Percentiles rank a stretch among this genome's conserved stretches.
Conservation (phyloP, 2,797 vertebrate genomes). For the Eurystomus glaucurus region DNA sequence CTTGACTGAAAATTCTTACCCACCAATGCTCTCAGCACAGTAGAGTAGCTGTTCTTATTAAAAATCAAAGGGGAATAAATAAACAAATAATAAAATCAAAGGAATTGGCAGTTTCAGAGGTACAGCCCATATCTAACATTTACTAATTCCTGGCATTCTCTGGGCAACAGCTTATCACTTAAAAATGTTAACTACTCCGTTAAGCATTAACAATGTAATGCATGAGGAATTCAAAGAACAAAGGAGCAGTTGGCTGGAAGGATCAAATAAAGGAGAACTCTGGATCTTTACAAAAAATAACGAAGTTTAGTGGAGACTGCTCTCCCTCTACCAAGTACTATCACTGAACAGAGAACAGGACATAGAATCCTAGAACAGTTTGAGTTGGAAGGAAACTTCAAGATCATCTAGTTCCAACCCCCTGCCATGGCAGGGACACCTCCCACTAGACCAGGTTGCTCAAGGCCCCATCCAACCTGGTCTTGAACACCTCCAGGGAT, state of each 20-base stretch:
- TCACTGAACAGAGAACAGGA: background rate
- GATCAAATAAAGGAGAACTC: background rate
- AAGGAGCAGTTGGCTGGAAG: background rate
- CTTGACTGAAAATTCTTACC: background rate
- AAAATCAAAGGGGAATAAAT: accelerated
- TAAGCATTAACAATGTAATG: constrained; percentile 34
- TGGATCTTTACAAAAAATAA: background rate
- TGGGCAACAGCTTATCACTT: background rate
- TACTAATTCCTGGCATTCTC: background rate
- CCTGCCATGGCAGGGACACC: too few species aligned
- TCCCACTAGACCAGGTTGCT: too few species aligned
- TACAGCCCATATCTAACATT: background rate
- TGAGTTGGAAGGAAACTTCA: too few species aligned
- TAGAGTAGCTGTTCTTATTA: background rate
- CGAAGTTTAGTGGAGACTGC: background rate
- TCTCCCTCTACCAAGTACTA: background rate
- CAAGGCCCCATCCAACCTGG: too few species aligned
- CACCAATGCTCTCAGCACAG: background rate
- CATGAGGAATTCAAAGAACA: background rate
- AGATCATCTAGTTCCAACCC: too few species aligned
- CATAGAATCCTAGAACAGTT: too few species aligned
- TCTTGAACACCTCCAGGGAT: too few species aligned
- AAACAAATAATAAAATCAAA: background rate
- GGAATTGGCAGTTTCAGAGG: background rate
- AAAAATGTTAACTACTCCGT: background rate